Base-by-base conservation (phyloP, 2,888 invertebrate genomes). In the Xylota sylvarum region DNA sequence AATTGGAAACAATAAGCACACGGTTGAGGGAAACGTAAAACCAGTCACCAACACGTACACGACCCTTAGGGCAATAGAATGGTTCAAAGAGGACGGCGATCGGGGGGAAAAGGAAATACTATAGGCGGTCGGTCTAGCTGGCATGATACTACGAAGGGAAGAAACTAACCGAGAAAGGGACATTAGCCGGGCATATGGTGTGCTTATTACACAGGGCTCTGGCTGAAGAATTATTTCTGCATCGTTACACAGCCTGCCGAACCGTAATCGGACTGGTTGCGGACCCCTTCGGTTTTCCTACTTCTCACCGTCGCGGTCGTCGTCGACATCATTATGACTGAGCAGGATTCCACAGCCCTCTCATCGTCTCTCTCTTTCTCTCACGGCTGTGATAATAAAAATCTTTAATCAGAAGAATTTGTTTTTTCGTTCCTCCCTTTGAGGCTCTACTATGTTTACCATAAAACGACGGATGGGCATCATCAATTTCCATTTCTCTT, bases 181-280 rank as follows among this genome's bases (percentile, higher is more conserved):
- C 76, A 85, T 85, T 85, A 85, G 80, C 70, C 70, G 70, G 81
- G 77, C 85, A 85, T 85, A 85, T 81, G 85, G 85, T 81, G 80
- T 85, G 80, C 85, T 85, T 81, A 85, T 85, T 85, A 81, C 72
- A 76, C 85, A 50, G 56, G 30, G 65, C 43, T 72, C 82, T 65
- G 27, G 19, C 58, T 52, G 80, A 46, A 55, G 70, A 65, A 85
- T 85, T 85, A 85, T 85, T 85, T 85, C 85, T 85, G 80, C 85
- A 85, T 85, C 85, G 85, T 85, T 85, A 81, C 70, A 80, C 84
- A 32, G 65, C 64, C 70, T 67, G 48, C 50, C 73, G 70, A 81
- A 72, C 64, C 55, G 62, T 74, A 46, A 50, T 27, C 46, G 46
- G 37, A 58, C 55, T 70, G 40, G 46, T 17, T 23, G 46, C 56